These are phyloP conservation scores for Poeciliopsis infans DNA, from an alignment of 2,797 vertebrate genomes.

Conservation along the genomic window DNA sequence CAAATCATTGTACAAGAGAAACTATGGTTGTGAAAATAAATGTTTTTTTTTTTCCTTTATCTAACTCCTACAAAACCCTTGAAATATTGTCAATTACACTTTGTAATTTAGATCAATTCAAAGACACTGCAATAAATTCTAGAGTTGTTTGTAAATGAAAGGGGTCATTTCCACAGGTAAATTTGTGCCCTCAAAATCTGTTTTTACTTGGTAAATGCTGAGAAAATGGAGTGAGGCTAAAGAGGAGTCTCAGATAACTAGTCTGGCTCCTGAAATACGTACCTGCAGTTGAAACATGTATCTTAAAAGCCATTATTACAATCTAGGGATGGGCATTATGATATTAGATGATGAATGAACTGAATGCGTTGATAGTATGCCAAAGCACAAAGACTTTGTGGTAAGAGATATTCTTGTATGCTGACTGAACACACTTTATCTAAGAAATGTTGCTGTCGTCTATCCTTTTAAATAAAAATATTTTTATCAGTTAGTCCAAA, in stretches of 20 bases:
- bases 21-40: not conserved
- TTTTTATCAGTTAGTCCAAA: not conserved
- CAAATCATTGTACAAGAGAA: not conserved
- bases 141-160: not conserved
- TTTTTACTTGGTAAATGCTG: not conserved
- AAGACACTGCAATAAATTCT: not conserved
- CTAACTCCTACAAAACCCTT: not conserved
- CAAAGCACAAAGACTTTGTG: not conserved
- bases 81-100: not conserved
- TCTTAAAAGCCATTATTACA: conserved; percentile 4
- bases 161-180: not conserved
- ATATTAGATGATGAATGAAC: not conserved
- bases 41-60: not conserved
- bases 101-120: not conserved
- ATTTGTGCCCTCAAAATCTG: not conserved
- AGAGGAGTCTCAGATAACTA: not conserved
- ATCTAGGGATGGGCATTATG: not conserved
- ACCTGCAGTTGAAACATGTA: not conserved
- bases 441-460: not conserved
- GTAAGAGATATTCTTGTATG: not conserved
- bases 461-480: not conserved
- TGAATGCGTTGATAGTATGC: not conserved
- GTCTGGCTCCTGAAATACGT: not conserved
- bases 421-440: not conserved
- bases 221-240: not conserved